Base-by-base conservation (phyloP, 1,140 invertebrate genomes). In the Nixonia krombeini region DNA sequence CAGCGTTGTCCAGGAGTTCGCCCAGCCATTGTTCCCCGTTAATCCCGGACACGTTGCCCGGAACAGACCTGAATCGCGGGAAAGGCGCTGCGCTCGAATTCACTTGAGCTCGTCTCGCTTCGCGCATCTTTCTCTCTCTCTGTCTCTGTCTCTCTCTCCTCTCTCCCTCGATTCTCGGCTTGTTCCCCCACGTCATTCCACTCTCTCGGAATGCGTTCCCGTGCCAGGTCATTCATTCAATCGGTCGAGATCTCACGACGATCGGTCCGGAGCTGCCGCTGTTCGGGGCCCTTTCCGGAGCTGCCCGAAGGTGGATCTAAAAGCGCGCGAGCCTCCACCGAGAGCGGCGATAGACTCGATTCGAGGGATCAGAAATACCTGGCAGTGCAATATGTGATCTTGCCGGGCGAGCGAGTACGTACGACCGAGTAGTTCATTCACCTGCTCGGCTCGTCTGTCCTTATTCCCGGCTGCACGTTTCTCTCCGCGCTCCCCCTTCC, bases 351-450 rank as follows among this genome's bases (percentile, higher is more conserved):
- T 51, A 40, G 49, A 41, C 37, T 31, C 37, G 52, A 46, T 46
- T 55, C 46, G 33, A 56, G 50, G 51, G 55, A 70, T 53, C 61
- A 47, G 52, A 64, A 64, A 64, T 65, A 64, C 58, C 57, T 61
- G 62, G 46, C 66, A 71, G 66, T 75, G 66, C 74, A 74, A 75
- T 76, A 75, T 72, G 71, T 69, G 70, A 73, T 71, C 69, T 73
- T 62, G 51, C 63, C 64, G 58, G 56, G 58, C 61, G 49, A 64
- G 68, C 70, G 65, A 67, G 55, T 74, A 66, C 69, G 49, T 61
- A 45, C 63, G 58, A 68, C 68, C 58, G 59, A 57, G 66, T 68
- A 78, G 81, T 83, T 83, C 81, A 81, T 83, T 83, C 81, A 83
- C 81, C 81, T 81, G 79, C 73, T 77, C 49, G 42, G 44, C 56